phyloP scores from a whole-genome alignment of 2,888 invertebrate species.

The Ochropleura leucogaster region DNA sequence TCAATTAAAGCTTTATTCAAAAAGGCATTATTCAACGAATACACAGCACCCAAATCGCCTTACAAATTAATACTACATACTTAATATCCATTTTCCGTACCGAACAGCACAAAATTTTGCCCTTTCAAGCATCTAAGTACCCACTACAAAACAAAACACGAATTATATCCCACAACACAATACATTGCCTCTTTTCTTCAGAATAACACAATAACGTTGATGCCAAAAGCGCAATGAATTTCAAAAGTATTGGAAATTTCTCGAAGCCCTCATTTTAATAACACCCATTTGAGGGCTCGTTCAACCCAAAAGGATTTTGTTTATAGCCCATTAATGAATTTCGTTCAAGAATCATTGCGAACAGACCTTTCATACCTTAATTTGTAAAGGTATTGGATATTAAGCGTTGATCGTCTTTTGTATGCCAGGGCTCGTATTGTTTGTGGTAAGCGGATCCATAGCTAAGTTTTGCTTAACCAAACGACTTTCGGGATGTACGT shows the following conservation, averaged over 20 bases:
- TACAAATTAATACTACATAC: constrained; percentile 54
- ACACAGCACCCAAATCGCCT: constrained; percentile 18
- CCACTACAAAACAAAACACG: constrained; percentile 43
- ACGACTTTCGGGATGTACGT: constrained; percentile 40
- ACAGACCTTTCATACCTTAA: constrained; percentile 76
- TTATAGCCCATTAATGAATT: constrained; percentile 84
- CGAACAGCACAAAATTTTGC: constrained; percentile 47
- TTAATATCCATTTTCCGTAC: constrained; percentile 41
- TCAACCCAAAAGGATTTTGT: constrained; percentile 78
- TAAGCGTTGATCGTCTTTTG: constrained; percentile 70
- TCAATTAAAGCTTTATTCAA: constrained; percentile 1
- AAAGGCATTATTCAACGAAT: constrained; percentile 10
- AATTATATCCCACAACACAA: constrained; percentile 53
- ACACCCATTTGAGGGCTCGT: constrained; percentile 64
- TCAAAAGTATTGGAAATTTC: constrained; percentile 60
- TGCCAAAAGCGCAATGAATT: constrained; percentile 58
- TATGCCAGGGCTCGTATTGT: constrained; percentile 60
- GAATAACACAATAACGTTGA: constrained; percentile 53
- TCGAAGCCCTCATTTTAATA: constrained; percentile 67
- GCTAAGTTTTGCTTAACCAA: constrained; percentile 55
- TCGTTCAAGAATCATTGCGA: constrained; percentile 73
- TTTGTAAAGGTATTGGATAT: constrained; percentile 78
- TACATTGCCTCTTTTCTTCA: constrained; percentile 47
- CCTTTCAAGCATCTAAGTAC: constrained; percentile 31
- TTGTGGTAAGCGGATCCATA: constrained; percentile 55